phyloP scores from a whole-genome alignment of 1,140 invertebrate species.

The Batillaria attramentaria region DNA sequence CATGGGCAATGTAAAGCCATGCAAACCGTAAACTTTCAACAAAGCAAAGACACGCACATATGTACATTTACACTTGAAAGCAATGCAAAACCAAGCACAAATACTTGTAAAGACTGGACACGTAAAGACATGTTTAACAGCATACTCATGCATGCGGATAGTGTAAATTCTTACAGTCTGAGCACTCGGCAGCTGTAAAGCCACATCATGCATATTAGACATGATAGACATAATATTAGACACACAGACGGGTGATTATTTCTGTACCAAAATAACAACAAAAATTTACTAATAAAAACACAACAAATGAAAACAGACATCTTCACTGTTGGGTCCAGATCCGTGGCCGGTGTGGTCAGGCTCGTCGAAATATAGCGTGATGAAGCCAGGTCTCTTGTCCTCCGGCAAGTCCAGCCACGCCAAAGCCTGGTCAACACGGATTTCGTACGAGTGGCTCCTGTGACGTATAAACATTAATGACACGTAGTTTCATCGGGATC shows the following conservation, averaged over 20 bases:
- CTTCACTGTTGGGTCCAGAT: constrained; percentile 57
- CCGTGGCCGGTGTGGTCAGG: constrained; percentile 77
- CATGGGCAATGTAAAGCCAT: too few relatives aligned
- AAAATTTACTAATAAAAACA: not conserved
- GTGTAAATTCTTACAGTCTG: too few relatives aligned
- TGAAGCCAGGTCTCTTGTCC: constrained; percentile 73
- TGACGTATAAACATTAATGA: constrained; percentile 65
- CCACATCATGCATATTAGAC: too few relatives aligned
- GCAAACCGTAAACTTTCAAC: too few relatives aligned
- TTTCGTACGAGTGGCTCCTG: constrained; percentile 40
- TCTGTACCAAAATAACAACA: not conserved
- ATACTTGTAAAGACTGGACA: too few relatives aligned
- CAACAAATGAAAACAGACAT: constrained; percentile 33
- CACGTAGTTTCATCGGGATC: not conserved
- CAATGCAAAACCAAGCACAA: too few relatives aligned
- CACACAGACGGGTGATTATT: too few relatives aligned
- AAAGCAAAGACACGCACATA: too few relatives aligned
- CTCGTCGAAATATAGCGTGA: constrained; percentile 82
- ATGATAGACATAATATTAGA: not conserved
- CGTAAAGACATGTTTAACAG: too few relatives aligned
- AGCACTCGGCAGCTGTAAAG: too few relatives aligned
- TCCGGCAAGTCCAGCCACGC: constrained; percentile 76
- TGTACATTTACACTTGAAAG: too few relatives aligned
- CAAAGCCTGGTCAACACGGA: constrained; percentile 77
- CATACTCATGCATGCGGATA: too few relatives aligned